These are phyloP conservation scores for Parazoanthus swiftii DNA, from an alignment of 92 coral and sea anemone species.

Conservation along the genomic window DNA sequence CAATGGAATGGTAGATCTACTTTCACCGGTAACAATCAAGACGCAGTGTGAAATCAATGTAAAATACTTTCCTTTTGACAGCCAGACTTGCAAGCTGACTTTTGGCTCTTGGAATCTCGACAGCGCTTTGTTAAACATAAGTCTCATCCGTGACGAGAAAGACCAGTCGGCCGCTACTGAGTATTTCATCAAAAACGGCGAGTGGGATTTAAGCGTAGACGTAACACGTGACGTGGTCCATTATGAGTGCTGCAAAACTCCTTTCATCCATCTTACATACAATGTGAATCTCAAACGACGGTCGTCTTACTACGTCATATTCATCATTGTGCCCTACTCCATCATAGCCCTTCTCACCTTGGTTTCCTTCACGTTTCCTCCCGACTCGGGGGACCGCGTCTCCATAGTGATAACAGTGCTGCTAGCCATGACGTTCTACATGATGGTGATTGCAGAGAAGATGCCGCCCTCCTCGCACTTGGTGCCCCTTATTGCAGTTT, in stretches of 20 bases:
- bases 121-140: conserved; percentile 11
- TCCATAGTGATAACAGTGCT: conserved; percentile 57
- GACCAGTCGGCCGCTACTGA: conserved; percentile 7
- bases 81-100: conserved; percentile 22
- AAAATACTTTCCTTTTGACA: conserved; percentile 31
- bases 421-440: conserved; percentile 56
- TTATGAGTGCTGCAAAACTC: conserved; percentile 12
- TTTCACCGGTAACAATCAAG: conserved; percentile 21
- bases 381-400: conserved; percentile 55
- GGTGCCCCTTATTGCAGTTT: conserved; percentile 49
- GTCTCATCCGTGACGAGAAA: neutral
- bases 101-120: conserved; percentile 33
- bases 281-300: conserved; percentile 35
- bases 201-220: conserved; percentile 49
- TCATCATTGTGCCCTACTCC: conserved; percentile 49
- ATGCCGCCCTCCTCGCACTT: conserved; percentile 55
- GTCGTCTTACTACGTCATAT: conserved; percentile 46
- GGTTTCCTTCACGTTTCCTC: conserved; percentile 45
- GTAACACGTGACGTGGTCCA: neutral
- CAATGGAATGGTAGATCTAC: neutral
- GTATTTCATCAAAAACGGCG: conserved; percentile 49
- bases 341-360: conserved; percentile 48
- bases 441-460: conserved; percentile 48
- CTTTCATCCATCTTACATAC: conserved; percentile 42
- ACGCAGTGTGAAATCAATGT: conserved; percentile 40